Evolutionary conservation across 2,113 vertebrate genomes (phyloP).

Genomic region (Oophaga pumilio): DNA sequence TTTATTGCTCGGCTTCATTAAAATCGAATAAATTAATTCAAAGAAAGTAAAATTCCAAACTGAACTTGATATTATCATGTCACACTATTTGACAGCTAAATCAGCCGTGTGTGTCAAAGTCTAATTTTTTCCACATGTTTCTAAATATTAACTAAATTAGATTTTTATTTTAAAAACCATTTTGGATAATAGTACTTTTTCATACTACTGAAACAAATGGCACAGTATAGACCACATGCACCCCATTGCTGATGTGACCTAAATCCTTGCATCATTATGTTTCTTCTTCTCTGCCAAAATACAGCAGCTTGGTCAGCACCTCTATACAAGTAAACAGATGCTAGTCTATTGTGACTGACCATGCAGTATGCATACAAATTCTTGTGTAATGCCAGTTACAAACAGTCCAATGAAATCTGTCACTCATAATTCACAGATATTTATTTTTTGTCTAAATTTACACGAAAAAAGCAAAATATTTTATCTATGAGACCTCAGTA

Average conservation of each 20-base stretch:
- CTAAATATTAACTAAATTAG: too few species aligned
- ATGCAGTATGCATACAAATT: background rate
- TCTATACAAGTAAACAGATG: background rate
- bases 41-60: too few species aligned
- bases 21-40: too few species aligned
- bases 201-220: too few species aligned
- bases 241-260: background rate
- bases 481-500: background rate
- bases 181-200: too few species aligned
- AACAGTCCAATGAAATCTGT: background rate
- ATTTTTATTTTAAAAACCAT: too few species aligned
- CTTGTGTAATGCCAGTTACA: background rate
- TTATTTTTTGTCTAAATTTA: background rate
- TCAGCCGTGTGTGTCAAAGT: too few species aligned
- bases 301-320: conserved; percentile 9
- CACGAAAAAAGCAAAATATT: background rate
- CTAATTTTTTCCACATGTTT: too few species aligned
- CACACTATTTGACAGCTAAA: too few species aligned
- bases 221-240: background rate
- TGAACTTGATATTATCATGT: too few species aligned
- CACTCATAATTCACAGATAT: background rate
- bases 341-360: background rate
- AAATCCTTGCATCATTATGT: conserved; percentile 5
- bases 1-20: too few species aligned
- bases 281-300: background rate